Evolutionary conservation across 2,888 invertebrate genomes (phyloP).

Genomic region (Neoaliturus tenellus): DNA sequence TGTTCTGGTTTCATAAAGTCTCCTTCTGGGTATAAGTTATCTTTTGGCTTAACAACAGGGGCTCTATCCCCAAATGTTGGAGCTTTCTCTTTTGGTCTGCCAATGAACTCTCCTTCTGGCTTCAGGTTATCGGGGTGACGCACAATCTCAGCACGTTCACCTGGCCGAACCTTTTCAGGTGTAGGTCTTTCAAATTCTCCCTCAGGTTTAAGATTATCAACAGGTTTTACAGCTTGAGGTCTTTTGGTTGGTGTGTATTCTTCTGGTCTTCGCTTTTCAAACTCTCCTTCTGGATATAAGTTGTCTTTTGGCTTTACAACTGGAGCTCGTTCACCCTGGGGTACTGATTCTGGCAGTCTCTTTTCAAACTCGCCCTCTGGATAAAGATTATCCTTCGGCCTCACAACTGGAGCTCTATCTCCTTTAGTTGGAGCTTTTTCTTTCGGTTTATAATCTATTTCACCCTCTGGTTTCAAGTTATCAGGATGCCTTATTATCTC

Average conservation of each 20-base stretch:
- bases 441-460: conserved; percentile 71
- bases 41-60: conserved; percentile 71
- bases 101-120: conserved; percentile 73
- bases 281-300: conserved; percentile 71
- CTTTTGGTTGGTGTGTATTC: conserved; percentile 64
- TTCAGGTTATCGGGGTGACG: conserved; percentile 69
- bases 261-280: conserved; percentile 74
- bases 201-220: conserved; percentile 76
- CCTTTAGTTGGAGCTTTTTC: conserved; percentile 70
- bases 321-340: conserved; percentile 72
- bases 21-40: conserved; percentile 77
- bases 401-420: conserved; percentile 70
- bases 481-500: conserved; percentile 80
- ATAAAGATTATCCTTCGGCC: conserved; percentile 75
- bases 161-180: conserved; percentile 63
- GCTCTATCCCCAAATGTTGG: conserved; percentile 70
- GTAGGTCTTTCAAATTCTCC: conserved; percentile 75
- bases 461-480: conserved; percentile 71
- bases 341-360: conserved; percentile 70
- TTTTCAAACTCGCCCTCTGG: conserved; percentile 77
- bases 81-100: conserved; percentile 68
- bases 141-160: conserved; percentile 67
- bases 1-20: conserved; percentile 74
- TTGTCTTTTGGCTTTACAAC: conserved; percentile 70
- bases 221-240: conserved; percentile 71